Conservation (phyloP, 2,888 invertebrate species). For the Calliphora vomitoria region DNA sequence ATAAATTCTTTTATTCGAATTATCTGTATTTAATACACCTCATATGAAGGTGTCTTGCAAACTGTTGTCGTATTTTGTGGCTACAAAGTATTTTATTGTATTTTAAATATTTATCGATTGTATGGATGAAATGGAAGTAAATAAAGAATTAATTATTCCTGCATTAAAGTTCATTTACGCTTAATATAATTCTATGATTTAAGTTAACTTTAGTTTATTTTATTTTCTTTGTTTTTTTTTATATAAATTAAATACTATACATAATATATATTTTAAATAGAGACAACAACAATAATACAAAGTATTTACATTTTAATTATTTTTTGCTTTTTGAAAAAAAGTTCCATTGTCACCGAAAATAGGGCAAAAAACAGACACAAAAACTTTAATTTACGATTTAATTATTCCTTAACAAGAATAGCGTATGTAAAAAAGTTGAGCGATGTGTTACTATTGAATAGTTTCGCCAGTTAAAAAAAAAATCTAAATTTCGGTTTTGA, state of each 20-base stretch:
- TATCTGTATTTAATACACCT: constrained; percentile 14
- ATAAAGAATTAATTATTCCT: constrained; percentile 31
- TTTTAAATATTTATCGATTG: constrained; percentile 30
- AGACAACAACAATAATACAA: constrained; percentile 8
- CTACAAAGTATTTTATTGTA: constrained; percentile 44
- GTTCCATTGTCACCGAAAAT: neutral
- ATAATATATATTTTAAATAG: neutral
- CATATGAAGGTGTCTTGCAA: constrained; percentile 31
- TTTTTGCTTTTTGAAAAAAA: neutral
- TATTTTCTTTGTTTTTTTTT: neutral
- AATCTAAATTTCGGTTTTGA: no score
- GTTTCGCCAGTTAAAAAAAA: no score
- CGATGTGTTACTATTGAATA: no score
- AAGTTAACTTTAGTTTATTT: no score
- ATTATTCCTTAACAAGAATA: no score
- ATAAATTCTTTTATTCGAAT: neutral
- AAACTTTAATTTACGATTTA: no score
- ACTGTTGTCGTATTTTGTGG: constrained; percentile 24
- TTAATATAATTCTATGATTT: constrained; percentile 34
- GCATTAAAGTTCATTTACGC: constrained; percentile 51
- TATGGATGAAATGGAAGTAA: constrained; percentile 5
- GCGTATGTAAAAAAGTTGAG: no score
- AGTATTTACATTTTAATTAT: constrained; percentile 30
- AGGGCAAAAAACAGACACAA: no score
- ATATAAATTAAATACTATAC: neutral